Base-by-base conservation (phyloP, 35 echinoderm and acorn worm genomes). In the Holothuria glaberrima region DNA sequence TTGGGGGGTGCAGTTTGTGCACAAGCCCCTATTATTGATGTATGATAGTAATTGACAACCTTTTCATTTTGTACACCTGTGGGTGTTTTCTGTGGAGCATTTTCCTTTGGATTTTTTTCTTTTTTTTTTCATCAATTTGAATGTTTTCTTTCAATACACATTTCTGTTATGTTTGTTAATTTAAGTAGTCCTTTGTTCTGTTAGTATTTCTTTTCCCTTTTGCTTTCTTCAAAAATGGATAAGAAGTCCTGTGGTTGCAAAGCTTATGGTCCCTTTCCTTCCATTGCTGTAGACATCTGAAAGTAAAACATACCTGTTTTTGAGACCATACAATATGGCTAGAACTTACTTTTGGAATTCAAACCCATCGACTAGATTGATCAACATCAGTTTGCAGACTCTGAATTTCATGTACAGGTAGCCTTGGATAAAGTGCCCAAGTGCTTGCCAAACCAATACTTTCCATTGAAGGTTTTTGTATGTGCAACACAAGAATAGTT, bases 231-330 rank as follows among this genome's bases (percentile, higher is more conserved):
- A 13, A 59, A 59, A 59, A 59, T 13, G 21, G 58, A 21, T 12
- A 59, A 59, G 58, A 59, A 59, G 58, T 59, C 58, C 58, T 59
- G 58, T 59, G 58, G 58, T 59, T 59, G 58, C 58, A 59, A 59
- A 59, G 58, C 12, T 13, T 59, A 59, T 59, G 58, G 58, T 59
- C 58, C 58, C 58, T 21, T 59, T 59, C 58, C 58, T 59, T 59
- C 58, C 58, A 59, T 59, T 59, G 58, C 58, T 59, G 58, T 59
- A 59, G 58, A 59, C 58, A 59, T 59, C 58, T 59, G 58, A 59
- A 59, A 59, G 58, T 59, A 59, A 59, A 59, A 59, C 58, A 59
- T 59, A 59, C 58, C 58, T 59, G 58, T 59, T 59, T 59, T 59
- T 59, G 58, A 59, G 58, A 59, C 58, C 58, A 59, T 59, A 59